A percentile compares a stretch with the other conserved stretches of the same genome.
Conservation (phyloP, 2,888 invertebrate genomes). For the Agrochola lychnidis region DNA sequence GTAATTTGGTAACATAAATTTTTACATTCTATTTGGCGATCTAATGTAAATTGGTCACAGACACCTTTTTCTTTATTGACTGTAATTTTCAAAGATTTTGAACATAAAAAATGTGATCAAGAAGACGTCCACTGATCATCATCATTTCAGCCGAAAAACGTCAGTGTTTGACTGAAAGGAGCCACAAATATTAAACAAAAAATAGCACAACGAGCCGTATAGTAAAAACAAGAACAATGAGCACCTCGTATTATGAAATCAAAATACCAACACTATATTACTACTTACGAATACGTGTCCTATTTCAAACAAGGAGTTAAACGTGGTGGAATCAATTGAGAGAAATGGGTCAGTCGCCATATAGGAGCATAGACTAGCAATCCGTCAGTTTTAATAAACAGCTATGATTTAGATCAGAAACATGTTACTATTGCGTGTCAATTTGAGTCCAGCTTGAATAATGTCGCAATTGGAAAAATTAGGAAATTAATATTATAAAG, state of each 20-base stretch:
- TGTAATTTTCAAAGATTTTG: no score
- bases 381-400: slow-evolving; percentile 43
- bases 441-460: not conserved
- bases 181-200: no score
- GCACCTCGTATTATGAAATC: slow-evolving; percentile 7
- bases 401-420: slow-evolving; percentile 6
- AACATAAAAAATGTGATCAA: no score
- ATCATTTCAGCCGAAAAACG: no score
- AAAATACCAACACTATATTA: slow-evolving; percentile 13
- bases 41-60: no score
- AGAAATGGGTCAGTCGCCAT: slow-evolving; percentile 45
- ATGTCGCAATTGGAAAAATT: not conserved
- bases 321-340: slow-evolving; percentile 39
- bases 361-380: slow-evolving; percentile 11
- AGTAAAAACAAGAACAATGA: not conserved
- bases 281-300: not conserved
- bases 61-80: no score
- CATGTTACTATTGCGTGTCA: slow-evolving; percentile 5
- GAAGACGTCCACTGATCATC: no score
- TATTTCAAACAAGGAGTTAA: slow-evolving; percentile 8
- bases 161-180: no score
- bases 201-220: no score
- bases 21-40: no score
- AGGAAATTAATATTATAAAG: no score
- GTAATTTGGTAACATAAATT: no score